Conservation (phyloP, 2,113 vertebrate genomes). For the Callaeas wilsoni region DNA sequence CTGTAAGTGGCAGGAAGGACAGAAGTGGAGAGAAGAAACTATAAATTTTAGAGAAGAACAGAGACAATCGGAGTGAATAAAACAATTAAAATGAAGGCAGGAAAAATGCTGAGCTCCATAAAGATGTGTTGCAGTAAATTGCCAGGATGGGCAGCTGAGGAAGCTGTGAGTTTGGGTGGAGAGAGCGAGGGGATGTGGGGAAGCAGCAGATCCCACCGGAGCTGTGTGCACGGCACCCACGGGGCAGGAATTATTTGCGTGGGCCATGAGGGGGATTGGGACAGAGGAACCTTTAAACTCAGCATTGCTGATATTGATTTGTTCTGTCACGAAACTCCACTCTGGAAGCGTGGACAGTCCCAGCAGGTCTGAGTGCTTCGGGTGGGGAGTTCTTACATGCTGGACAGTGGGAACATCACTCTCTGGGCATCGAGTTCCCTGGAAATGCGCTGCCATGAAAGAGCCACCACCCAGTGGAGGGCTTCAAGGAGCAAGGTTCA, state of each 20-base stretch:
- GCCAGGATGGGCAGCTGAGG: not conserved
- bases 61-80: not conserved
- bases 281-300: not conserved
- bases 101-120: not conserved
- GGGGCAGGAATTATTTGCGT: not conserved
- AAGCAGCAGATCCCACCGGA: not conserved
- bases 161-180: not conserved
- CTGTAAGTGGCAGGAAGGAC: not conserved
- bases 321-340: not conserved
- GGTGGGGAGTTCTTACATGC: not conserved
- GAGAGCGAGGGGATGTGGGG: not conserved
- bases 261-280: rapidly evolving
- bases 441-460: not conserved
- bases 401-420: not conserved
- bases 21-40: not conserved
- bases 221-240: not conserved
- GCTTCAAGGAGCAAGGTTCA: not conserved
- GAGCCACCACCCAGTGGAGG: not conserved
- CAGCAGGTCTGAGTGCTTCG: not conserved
- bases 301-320: not conserved
- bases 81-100: not conserved
- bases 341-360: not conserved
- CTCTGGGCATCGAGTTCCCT: not conserved
- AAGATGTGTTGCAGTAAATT: not conserved
- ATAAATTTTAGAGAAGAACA: not conserved